phyloP scores from a whole-genome alignment of 2,113 vertebrate genomes.

The Pachycephala philippinensis region DNA sequence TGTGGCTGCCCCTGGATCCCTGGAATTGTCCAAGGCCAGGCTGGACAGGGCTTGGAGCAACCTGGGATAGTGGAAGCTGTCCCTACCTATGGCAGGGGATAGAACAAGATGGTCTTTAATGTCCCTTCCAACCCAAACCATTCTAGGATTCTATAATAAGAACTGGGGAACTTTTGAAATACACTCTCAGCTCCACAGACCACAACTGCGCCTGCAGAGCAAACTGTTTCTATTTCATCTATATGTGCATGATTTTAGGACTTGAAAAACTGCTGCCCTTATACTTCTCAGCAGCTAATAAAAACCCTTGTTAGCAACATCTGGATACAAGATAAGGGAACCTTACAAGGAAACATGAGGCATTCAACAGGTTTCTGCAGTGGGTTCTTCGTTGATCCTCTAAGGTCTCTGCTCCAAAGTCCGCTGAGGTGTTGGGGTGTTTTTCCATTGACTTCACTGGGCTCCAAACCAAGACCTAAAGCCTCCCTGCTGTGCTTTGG shows the following conservation, averaged over 20 bases:
- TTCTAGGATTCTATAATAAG: background rate
- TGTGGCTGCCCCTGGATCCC: background rate
- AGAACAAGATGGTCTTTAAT: background rate
- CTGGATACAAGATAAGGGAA: conserved; percentile 49
- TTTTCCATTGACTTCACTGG: conserved; percentile 57
- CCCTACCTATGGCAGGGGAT: background rate
- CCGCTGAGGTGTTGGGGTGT: conserved; percentile 32
- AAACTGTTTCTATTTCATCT: background rate
- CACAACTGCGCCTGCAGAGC: background rate
- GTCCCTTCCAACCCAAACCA: background rate
- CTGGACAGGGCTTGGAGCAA: background rate
- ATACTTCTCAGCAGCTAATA: conserved; percentile 52
- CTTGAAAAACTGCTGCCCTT: background rate
- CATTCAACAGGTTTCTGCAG: conserved; percentile 26
- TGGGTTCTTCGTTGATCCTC: background rate
- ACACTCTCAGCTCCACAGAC: background rate
- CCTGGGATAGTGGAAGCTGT: background rate
- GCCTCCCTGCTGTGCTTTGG: conserved; percentile 41
- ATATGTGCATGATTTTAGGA: background rate
- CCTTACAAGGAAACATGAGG: conserved; percentile 41
- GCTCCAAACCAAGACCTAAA: conserved; percentile 49
- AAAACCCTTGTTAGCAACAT: conserved; percentile 58
- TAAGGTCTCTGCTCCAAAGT: background rate
- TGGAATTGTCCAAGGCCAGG: background rate
- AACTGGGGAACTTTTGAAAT: background rate